These are phyloP conservation scores for Parnassius apollo DNA, from an alignment of 2,888 invertebrate genomes.

Conservation along the genomic window DNA sequence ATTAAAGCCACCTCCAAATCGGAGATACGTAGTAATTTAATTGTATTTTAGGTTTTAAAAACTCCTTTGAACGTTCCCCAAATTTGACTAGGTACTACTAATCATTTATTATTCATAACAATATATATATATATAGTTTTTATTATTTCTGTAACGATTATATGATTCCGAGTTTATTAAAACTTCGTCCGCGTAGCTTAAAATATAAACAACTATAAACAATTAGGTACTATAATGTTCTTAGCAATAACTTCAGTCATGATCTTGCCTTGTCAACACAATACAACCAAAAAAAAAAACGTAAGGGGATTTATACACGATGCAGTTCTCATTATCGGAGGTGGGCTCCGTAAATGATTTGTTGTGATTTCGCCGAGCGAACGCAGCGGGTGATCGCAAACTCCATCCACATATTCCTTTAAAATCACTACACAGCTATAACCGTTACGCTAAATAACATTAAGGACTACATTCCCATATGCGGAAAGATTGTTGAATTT, in stretches of 20 bases:
- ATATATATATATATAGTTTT: no score
- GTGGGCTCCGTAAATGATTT: conserved; percentile 77
- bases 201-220: conserved; percentile 1
- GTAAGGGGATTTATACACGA: conserved; percentile 70
- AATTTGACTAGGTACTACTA: no score
- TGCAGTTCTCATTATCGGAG: conserved; percentile 75
- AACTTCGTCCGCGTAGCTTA: no score
- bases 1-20: no score
- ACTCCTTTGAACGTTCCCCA: no score
- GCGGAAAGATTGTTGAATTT: conserved; percentile 49
- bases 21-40: no score
- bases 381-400: conserved; percentile 76
- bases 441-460: conserved; percentile 41
- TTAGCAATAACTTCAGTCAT: conserved; percentile 18
- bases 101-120: no score
- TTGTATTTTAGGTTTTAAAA: no score
- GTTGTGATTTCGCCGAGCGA: conserved; percentile 76
- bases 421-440: conserved; percentile 41
- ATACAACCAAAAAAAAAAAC: conserved; percentile 32
- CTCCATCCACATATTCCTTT: conserved; percentile 61
- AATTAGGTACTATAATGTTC: background rate
- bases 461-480: conserved; percentile 48
- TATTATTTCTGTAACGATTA: no score
- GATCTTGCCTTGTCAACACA: conserved; percentile 24
- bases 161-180: no score